phyloP scores from a whole-genome alignment of 2,888 invertebrate species.

The Cosmopolites sordidus region DNA sequence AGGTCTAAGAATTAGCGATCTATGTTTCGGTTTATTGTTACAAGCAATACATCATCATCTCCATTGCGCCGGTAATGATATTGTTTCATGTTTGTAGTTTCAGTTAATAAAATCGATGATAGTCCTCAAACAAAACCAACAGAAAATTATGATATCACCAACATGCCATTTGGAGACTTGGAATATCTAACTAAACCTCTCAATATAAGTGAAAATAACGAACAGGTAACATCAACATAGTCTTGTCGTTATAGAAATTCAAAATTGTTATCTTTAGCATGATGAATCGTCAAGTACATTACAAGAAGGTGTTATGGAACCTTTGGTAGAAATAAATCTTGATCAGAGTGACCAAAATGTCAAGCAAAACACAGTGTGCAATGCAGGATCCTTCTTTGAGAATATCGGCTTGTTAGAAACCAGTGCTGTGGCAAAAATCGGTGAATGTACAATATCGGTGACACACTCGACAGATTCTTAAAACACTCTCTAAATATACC shows the following conservation, averaged over 20 bases:
- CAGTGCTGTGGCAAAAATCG: slow-evolving; percentile 36
- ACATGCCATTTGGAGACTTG: slow-evolving; percentile 39
- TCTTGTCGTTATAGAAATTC: too few relatives aligned
- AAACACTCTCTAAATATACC: too few relatives aligned
- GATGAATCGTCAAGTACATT: slow-evolving; percentile 14
- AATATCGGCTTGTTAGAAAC: slow-evolving; percentile 36
- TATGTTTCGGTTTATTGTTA: too few relatives aligned
- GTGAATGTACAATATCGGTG: slow-evolving; percentile 40
- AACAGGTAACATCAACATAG: not conserved
- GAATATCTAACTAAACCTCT: slow-evolving; percentile 36
- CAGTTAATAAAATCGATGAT: not conserved
- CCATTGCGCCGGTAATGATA: too few relatives aligned
- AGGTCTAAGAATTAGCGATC: too few relatives aligned
- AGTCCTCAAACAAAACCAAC: not conserved
- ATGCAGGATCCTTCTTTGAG: slow-evolving; percentile 27
- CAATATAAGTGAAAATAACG: slow-evolving; percentile 5
- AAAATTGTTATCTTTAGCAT: slow-evolving; percentile 16
- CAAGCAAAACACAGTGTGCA: slow-evolving; percentile 6
- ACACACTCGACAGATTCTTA: not conserved
- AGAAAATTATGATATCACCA: slow-evolving; percentile 38
- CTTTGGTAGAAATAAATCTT: slow-evolving; percentile 37
- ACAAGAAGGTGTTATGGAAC: slow-evolving; percentile 33
- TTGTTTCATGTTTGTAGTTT: too few relatives aligned
- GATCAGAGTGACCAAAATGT: slow-evolving; percentile 28
- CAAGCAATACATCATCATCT: too few relatives aligned